A percentile compares a stretch with the other conserved stretches of the same genome.
These are phyloP conservation scores for Nyleta sp. DNA, from an alignment of 2,888 invertebrate species.

Conservation along the genomic window DNA sequence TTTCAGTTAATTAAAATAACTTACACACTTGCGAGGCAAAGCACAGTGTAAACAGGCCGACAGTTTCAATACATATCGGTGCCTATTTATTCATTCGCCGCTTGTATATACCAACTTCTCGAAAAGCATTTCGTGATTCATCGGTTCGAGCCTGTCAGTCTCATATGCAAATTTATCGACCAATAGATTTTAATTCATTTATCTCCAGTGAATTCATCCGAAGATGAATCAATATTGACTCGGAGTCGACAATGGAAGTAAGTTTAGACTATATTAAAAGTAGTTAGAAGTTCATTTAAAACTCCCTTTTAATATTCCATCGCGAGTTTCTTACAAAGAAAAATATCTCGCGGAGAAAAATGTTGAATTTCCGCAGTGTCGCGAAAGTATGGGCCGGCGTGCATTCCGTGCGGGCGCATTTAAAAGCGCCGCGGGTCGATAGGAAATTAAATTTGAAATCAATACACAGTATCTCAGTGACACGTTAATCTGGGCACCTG, in stretches of 20 bases:
- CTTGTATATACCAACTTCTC: conserved; percentile 45
- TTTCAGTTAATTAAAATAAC: conserved; percentile 62
- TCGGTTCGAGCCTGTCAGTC: conserved; percentile 52
- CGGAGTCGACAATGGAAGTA: conserved; percentile 56
- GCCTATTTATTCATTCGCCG: conserved; percentile 51
- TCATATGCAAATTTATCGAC: conserved; percentile 64
- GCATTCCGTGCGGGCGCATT: conserved; percentile 43
- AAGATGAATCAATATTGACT: conserved; percentile 65
- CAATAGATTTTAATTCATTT: conserved; percentile 65
- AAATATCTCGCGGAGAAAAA: conserved; percentile 55
- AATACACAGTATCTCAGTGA: conserved; percentile 56
- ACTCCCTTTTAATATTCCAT: conserved; percentile 55
- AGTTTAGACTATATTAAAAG: conserved; percentile 64
- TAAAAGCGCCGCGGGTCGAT: conserved; percentile 51
- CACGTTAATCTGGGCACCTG: conserved; percentile 64
- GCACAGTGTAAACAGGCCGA: conserved; percentile 50
- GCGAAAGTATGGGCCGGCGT: conserved; percentile 19
- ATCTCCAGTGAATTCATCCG: conserved; percentile 62
- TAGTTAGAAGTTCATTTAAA: conserved; percentile 62
- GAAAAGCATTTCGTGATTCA: conserved; percentile 60
- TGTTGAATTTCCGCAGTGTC: conserved; percentile 56
- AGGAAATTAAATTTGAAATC: conserved; percentile 63
- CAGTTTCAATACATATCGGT: conserved; percentile 32
- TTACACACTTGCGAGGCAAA: conserved; percentile 38
- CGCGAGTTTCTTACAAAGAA: conserved; percentile 55